Base-by-base conservation (phyloP, 2,113 vertebrate genomes). In the Turnix velox region DNA sequence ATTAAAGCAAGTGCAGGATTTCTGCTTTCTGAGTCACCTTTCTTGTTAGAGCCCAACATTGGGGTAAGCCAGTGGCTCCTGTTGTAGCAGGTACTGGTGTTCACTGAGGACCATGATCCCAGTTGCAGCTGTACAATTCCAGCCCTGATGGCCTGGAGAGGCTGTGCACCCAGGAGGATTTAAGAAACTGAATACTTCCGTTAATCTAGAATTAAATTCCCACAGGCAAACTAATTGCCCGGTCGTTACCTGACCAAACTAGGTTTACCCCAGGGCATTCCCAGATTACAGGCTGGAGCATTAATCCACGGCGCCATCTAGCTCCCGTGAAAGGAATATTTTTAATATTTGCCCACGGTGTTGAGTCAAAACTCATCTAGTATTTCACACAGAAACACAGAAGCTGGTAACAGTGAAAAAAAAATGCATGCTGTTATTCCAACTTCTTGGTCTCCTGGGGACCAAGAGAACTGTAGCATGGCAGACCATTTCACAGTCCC, bases 261-360 rank as follows among this genome's bases (percentile, higher is more conserved):
- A 31, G 22, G 17, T 40, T 52, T 66, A 72, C 51, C 79, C 69
- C 84, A 18, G 42, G 30, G 2, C 9, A 2, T 2, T 45, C 52
- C 28, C 78, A 63, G 39, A 39, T 27, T 0, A 37, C 18, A 30
- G 35, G 43, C 48, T 55, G 69, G 55, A 74, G 91, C 85, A 28
- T 83, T 94, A 89, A 88, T 45, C 90, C 80, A 86, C 9, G 79
- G 90, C 92, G 85, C 95, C 94, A 96, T 92, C 96, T 96, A 95
- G 84, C 95, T 54, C 82, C 68, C 85, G 5, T 20, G 2, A 6
- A 31, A 52, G 68, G 81, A 75, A 94, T 49, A 14, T 57, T 77
- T 65, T 11, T 48, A 31, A 30, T 1, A 59, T 25, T 22, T 4
- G 1, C 35, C 59, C 35, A 2, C 49, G 6, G 8, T 15, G 1